These are phyloP conservation scores for Orbicella faveolata DNA, from an alignment of 64 coral and sea anemone species.

Conservation along the genomic window DNA sequence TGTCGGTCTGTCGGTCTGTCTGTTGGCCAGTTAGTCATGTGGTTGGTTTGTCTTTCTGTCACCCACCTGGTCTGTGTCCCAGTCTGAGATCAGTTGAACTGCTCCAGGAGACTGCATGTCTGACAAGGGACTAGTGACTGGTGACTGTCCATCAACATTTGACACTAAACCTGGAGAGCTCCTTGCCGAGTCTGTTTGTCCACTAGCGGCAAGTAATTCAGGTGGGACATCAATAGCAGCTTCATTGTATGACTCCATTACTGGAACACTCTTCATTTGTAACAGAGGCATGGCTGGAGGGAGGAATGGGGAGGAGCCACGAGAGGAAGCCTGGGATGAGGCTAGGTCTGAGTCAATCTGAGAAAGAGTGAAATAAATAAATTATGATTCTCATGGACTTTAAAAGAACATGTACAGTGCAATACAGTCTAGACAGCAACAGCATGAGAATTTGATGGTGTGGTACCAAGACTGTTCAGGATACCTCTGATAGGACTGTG, in stretches of 20 bases:
- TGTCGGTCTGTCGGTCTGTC: not conserved
- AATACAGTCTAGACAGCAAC: no score
- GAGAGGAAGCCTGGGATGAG: conserved; percentile 82
- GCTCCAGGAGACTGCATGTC: conserved; percentile 7
- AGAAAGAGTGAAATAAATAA: not conserved
- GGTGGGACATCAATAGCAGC: conserved; percentile 79
- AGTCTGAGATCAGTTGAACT: conserved; percentile 34
- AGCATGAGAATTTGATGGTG: no score
- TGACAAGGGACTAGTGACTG: not conserved
- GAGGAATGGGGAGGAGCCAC: conserved; percentile 94
- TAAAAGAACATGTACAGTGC: no score
- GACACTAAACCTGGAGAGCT: not conserved
- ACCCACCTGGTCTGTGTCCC: conserved; percentile 65
- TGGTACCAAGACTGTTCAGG: no score
- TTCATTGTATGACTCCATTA: conserved; percentile 75
- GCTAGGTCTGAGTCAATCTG: conserved; percentile 95
- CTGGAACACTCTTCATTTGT: conserved; percentile 65
- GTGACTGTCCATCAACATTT: conserved; percentile 13
- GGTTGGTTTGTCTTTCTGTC: no score
- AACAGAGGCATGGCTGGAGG: conserved; percentile 95
- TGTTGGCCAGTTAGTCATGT: no score
- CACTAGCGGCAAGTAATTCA: conserved; percentile 22
- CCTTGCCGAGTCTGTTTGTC: conserved; percentile 11
- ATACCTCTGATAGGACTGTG: no score
- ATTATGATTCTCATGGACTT: not conserved